phyloP scores from a whole-genome alignment of 2,797 vertebrate genomes.

The Hippoglossus hippoglossus region DNA sequence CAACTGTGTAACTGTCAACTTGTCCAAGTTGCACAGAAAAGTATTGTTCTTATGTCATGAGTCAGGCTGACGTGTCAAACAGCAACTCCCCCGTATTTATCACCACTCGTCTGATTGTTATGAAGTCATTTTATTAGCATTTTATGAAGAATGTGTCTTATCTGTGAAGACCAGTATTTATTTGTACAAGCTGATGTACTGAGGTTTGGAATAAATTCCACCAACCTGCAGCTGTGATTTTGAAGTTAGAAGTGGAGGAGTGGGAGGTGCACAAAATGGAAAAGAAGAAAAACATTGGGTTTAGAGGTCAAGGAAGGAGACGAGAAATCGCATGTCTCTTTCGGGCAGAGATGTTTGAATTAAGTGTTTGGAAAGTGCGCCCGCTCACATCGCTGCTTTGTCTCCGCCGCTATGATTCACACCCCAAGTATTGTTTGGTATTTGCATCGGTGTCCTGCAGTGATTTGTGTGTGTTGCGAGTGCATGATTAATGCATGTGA shows the following conservation, averaged over 20 bases:
- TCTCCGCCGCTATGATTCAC: slow-evolving; percentile 52
- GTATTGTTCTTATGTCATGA: slow-evolving; percentile 27
- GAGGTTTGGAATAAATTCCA: slow-evolving; percentile 3
- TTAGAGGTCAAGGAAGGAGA: slow-evolving; percentile 33
- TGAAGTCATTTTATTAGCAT: slow-evolving; percentile 17
- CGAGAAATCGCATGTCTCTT: slow-evolving; percentile 29
- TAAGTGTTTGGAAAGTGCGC: slow-evolving; percentile 37
- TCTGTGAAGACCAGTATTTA: slow-evolving; percentile 13
- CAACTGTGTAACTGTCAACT: neutral
- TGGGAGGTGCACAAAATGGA: neutral
- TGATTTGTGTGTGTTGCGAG: slow-evolving; percentile 35
- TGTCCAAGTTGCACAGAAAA: slow-evolving; percentile 13
- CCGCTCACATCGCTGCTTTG: slow-evolving; percentile 10
- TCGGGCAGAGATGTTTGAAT: slow-evolving; percentile 56
- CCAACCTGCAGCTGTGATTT: slow-evolving; percentile 5
- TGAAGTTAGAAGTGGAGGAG: slow-evolving; percentile 14
- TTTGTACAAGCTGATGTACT: slow-evolving; percentile 13
- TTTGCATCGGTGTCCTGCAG: slow-evolving; percentile 49
- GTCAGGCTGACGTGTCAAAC: slow-evolving; percentile 30
- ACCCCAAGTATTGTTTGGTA: slow-evolving; percentile 17
- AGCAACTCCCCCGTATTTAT: slow-evolving; percentile 23
- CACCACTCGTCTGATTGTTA: slow-evolving; percentile 21
- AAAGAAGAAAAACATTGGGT: slow-evolving; percentile 1
- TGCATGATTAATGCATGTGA: slow-evolving; percentile 53
- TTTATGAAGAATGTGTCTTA: slow-evolving; percentile 12